These are phyloP conservation scores for Trachelus stipa DNA, from an alignment of 2,888 invertebrate genomes.

Conservation along the genomic window DNA sequence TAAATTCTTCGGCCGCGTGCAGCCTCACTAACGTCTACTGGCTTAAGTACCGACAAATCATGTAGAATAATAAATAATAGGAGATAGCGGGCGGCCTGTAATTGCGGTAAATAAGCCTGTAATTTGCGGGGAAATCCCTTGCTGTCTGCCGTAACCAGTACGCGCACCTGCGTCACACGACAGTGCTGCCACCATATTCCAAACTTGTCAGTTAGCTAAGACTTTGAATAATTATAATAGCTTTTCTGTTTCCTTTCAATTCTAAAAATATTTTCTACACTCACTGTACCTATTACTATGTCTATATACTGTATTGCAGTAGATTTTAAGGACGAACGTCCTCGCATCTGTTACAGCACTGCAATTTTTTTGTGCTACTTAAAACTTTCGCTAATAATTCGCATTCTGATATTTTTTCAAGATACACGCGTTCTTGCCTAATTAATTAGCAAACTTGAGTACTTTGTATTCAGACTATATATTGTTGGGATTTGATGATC, in stretches of 20 bases:
- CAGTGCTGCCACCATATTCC: slow-evolving; percentile 15
- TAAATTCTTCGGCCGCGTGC: neutral
- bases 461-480: neutral
- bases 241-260: neutral
- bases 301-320: neutral
- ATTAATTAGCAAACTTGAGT: neutral
- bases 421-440: neutral
- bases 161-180: slow-evolving; percentile 25
- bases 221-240: neutral
- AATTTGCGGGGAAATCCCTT: slow-evolving; percentile 23
- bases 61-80: slow-evolving; percentile 16
- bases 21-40: neutral
- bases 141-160: slow-evolving; percentile 4
- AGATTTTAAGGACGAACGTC: neutral
- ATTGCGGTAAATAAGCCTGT: slow-evolving; percentile 29
- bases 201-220: slow-evolving; percentile 18
- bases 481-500: neutral
- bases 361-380: neutral
- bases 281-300: neutral
- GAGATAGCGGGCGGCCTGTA: slow-evolving; percentile 13
- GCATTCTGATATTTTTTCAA: neutral
- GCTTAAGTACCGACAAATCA: neutral
- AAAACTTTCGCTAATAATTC: neutral
- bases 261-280: neutral
- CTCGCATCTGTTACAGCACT: neutral